These are phyloP conservation scores for Drosophila putrida DNA, from an alignment of 2,888 invertebrate genomes.

Conservation along the genomic window DNA sequence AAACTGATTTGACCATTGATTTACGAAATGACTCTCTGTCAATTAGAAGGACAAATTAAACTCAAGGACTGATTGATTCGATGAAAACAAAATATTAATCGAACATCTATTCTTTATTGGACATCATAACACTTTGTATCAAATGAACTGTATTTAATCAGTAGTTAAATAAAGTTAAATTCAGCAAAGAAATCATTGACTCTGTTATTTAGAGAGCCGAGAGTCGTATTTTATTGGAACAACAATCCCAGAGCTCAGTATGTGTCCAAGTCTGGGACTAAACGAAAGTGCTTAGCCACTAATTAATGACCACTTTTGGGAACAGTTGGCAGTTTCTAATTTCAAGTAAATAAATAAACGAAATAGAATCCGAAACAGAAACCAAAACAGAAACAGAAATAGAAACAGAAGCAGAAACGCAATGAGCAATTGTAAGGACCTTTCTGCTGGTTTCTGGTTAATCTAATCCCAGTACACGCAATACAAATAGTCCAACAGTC, in stretches of 20 bases:
- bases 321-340: slow-evolving; percentile 59
- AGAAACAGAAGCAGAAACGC: slow-evolving; percentile 9
- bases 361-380: not conserved
- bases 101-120: not conserved
- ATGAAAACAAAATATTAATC: slow-evolving; percentile 11
- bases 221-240: slow-evolving; percentile 13
- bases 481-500: slow-evolving; percentile 5
- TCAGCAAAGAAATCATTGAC: slow-evolving; percentile 13
- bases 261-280: slow-evolving; percentile 16
- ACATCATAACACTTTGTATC: not conserved
- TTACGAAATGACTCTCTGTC: not conserved
- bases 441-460: slow-evolving; percentile 4
- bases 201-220: slow-evolving; percentile 9
- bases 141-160: slow-evolving; percentile 6
- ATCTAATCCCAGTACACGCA: slow-evolving; percentile 13
- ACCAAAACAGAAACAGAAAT: not conserved
- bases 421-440: slow-evolving; percentile 18
- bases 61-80: slow-evolving; percentile 5
- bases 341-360: slow-evolving; percentile 58
- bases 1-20: slow-evolving; percentile 18
- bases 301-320: slow-evolving; percentile 66
- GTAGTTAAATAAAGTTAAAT: slow-evolving; percentile 3
- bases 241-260: slow-evolving; percentile 30
- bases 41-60: not conserved
- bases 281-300: slow-evolving; percentile 32